Base-by-base conservation (phyloP, 2,888 invertebrate species). In the Euphydryas editha region DNA sequence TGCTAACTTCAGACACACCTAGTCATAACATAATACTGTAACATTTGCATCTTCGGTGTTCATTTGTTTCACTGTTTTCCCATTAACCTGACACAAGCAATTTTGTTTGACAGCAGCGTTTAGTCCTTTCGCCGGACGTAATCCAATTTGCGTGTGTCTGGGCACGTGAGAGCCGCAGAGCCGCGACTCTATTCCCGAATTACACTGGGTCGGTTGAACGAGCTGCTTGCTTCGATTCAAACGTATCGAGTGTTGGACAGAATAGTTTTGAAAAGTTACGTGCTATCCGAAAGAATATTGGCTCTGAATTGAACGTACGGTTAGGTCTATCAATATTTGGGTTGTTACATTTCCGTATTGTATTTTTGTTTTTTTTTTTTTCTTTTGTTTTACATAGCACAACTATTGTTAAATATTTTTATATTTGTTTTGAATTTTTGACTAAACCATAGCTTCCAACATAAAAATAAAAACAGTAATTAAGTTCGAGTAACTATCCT, bases 81-180 rank as follows among this genome's bases (percentile, higher is more conserved):
- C 72, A 76, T 78, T 78, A 77, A 75, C 72, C 72, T 75, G 76
- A 75, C 76, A 74, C 72, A 76, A 78, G 75, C 78, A 78, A 80
- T 81, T 51, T 79, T 77, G 75, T 80, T 78, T 76, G 74, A 73
- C 73, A 64, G 72, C 77, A 73, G 71, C 78, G 73, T 78, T 81
- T 77, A 78, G 78, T 75, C 78, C 79, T 79, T 79, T 79, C 79
- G 54, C 54, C 54, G 75, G 70, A 71, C 74, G 77, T 83, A 82
- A 85, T 83, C 79, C 81, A 85, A 84, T 85, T 81, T 79, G 73
- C 75, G 72, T 77, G 76, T 75, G 75, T 67, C 75, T 70, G 77
- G 70, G 78, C 76, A 75, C 77, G 76, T 75, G 78, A 72, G 74
- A 68, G 72, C 73, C 75, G 67, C 74, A 73, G 71, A 67, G 69